Evolutionary conservation across 2,888 invertebrate species (phyloP).

Genomic region (Keiferia lycopersicella): DNA sequence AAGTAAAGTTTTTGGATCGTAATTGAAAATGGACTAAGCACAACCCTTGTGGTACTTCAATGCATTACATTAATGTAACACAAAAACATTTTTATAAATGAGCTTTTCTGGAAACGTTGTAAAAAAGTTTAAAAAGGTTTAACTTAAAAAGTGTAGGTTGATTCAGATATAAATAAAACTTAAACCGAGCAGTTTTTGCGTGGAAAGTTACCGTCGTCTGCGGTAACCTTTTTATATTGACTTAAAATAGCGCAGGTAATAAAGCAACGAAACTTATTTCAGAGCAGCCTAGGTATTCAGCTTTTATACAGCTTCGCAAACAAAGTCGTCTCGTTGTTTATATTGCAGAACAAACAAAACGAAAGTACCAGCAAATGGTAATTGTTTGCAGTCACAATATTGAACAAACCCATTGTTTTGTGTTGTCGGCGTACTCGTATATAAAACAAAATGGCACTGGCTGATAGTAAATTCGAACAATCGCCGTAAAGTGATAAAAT

Average conservation of each 20-base stretch:
- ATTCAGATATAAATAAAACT: background rate
- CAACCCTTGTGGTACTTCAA: background rate
- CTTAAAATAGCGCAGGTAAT: background rate
- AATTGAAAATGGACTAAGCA: slow-evolving; percentile 65
- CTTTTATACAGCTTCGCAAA: slow-evolving; percentile 10
- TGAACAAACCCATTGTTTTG: slow-evolving; percentile 14
- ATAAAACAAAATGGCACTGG: slow-evolving; percentile 17
- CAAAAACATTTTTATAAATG: background rate
- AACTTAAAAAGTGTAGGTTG: background rate
- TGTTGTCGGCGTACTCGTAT: background rate
- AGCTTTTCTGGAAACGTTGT: background rate
- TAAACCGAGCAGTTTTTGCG: background rate
- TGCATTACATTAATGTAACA: background rate
- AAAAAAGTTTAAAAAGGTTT: background rate
- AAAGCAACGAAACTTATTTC: background rate
- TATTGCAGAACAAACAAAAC: slow-evolving; percentile 7
- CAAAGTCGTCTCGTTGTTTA: slow-evolving; percentile 15
- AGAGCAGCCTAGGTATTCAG: background rate
- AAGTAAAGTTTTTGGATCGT: slow-evolving; percentile 58
- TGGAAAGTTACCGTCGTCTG: background rate
- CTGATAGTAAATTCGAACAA: slow-evolving; percentile 20
- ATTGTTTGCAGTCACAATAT: slow-evolving; percentile 16
- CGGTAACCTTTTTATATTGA: background rate
- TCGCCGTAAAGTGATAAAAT: slow-evolving; percentile 18
- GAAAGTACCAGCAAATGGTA: background rate